Evolutionary conservation across 2,113 vertebrate genomes (phyloP).

Genomic region (Hippocampus comes): DNA sequence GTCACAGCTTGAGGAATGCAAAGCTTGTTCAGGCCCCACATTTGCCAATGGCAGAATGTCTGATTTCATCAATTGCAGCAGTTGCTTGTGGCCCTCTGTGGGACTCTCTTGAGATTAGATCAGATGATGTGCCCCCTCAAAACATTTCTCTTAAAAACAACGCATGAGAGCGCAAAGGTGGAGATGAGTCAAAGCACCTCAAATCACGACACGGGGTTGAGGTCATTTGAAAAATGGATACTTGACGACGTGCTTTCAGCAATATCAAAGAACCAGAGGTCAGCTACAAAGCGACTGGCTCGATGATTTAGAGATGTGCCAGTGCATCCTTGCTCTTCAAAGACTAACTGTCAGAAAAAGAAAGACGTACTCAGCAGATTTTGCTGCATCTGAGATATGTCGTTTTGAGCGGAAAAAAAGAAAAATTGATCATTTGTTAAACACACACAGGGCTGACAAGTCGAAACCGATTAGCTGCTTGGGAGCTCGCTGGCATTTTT

Average conservation of each 20-base stretch:
- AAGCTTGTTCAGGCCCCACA: slow-evolving; percentile 44
- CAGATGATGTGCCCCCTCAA: not conserved
- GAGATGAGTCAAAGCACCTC: slow-evolving; percentile 17
- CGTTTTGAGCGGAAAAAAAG: not conserved
- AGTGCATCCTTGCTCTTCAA: not conserved
- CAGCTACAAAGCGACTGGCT: not conserved
- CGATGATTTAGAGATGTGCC: not conserved
- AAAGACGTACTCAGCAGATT: not conserved
- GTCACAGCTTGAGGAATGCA: slow-evolving; percentile 39
- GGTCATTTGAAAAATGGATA: slow-evolving; percentile 1
- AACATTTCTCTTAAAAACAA: not conserved
- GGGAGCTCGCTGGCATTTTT: not conserved
- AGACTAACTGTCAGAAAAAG: not conserved
- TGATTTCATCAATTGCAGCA: slow-evolving; percentile 35
- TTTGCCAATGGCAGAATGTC: slow-evolving; percentile 50
- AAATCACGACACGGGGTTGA: slow-evolving; percentile 22
- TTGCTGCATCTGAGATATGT: not conserved
- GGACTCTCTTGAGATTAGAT: not conserved
- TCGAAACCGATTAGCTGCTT: not conserved
- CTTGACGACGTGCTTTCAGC: not conserved
- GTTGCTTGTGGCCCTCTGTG: slow-evolving; percentile 10
- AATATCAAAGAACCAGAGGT: not conserved
- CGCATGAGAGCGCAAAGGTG: slow-evolving; percentile 19
- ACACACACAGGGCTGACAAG: not conserved
- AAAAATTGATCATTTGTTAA: not conserved